Evolutionary conservation across 2,888 invertebrate genomes (phyloP).

Genomic region (Leptinotarsa tumamoca): DNA sequence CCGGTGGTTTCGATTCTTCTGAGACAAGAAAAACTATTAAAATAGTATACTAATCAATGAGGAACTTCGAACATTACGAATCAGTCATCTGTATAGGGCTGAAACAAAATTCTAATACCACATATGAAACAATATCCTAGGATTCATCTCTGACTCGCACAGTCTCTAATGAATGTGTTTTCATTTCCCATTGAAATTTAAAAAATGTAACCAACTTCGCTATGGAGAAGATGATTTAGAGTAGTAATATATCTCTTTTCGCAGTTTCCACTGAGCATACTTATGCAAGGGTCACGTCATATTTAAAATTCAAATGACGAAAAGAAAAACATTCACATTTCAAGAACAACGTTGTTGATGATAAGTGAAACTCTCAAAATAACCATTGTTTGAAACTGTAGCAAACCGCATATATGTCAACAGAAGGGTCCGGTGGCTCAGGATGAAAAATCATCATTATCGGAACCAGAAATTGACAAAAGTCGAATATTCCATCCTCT

Average conservation of each 20-base stretch:
- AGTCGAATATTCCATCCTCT: neutral
- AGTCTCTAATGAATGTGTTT: neutral
- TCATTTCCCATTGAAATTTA: neutral
- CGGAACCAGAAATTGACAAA: slow-evolving; percentile 60
- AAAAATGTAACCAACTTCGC: neutral
- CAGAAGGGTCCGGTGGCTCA: slow-evolving; percentile 64
- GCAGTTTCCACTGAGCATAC: neutral
- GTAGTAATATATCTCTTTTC: neutral
- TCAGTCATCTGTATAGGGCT: slow-evolving; percentile 48
- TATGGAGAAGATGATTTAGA: neutral
- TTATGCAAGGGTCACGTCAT: neutral
- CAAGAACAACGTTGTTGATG: slow-evolving; percentile 15
- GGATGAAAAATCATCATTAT: slow-evolving; percentile 61
- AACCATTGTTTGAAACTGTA: slow-evolving; percentile 57
- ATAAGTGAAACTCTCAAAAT: slow-evolving; percentile 52
- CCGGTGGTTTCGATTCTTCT: slow-evolving; percentile 43
- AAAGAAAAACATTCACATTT: neutral
- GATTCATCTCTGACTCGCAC: slow-evolving; percentile 31
- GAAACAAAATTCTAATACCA: slow-evolving; percentile 36
- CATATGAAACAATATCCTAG: slow-evolving; percentile 9
- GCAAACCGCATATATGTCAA: slow-evolving; percentile 50
- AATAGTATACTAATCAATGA: slow-evolving; percentile 48
- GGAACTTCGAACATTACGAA: slow-evolving; percentile 55
- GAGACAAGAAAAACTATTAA: slow-evolving; percentile 20
- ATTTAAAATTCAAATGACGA: neutral